A percentile compares a stretch with the other conserved stretches of the same genome.
These are phyloP conservation scores for Pachyseris speciosa DNA, from an alignment of 64 coral and sea anemone species.

Conservation along the genomic window DNA sequence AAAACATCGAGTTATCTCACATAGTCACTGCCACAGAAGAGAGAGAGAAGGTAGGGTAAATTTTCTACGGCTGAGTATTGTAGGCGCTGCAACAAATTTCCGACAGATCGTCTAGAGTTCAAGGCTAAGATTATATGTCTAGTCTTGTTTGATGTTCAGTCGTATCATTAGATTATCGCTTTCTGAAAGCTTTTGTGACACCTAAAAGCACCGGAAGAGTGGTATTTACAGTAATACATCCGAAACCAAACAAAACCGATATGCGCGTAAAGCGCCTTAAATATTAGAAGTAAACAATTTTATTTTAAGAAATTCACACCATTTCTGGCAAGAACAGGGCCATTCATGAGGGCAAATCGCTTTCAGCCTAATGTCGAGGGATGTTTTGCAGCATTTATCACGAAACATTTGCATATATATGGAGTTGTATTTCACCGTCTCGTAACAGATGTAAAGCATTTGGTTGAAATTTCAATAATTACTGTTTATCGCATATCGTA, in stretches of 20 bases:
- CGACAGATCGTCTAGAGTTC: constrained; percentile 8
- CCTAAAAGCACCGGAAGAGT: constrained; percentile 47
- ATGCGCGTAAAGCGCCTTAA: constrained; percentile 47
- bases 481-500: constrained; percentile 29
- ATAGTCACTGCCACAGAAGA: background rate
- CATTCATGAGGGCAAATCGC: background rate
- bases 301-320: constrained; percentile 48
- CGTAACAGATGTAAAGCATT: constrained; percentile 41
- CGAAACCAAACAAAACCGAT: constrained; percentile 50
- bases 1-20: constrained; percentile 11
- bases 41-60: background rate
- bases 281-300: constrained; percentile 47
- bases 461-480: constrained; percentile 40
- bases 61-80: background rate
- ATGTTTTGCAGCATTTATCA: constrained; percentile 4
- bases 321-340: background rate
- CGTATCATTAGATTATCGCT: constrained; percentile 60
- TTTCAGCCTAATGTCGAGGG: background rate
- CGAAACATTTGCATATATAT: constrained; percentile 40
- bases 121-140: constrained; percentile 26
- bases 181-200: constrained; percentile 58
- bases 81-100: background rate
- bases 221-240: constrained; percentile 43
- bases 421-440: constrained; percentile 15
- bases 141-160: constrained; percentile 30